phyloP scores from a whole-genome alignment of 2,888 invertebrate species.

The Auanema sp. region DNA sequence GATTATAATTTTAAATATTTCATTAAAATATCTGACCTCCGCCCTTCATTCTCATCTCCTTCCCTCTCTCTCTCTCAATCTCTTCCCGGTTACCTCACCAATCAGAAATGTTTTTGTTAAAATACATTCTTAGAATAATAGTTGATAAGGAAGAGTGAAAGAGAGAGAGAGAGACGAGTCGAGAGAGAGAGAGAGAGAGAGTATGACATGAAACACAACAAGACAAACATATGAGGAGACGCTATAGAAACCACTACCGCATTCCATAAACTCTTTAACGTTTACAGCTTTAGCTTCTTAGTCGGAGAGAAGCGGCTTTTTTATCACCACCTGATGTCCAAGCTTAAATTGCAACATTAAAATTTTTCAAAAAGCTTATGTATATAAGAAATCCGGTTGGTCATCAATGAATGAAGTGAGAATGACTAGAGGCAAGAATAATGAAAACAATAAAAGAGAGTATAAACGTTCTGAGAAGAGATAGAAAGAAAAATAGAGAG shows the following conservation, averaged over 20 bases:
- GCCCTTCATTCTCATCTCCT: no score
- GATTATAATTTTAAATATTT: not conserved
- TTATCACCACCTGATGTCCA: no score
- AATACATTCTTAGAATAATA: not conserved
- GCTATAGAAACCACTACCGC: no score
- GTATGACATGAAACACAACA: conserved; percentile 8
- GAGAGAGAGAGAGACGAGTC: conserved; percentile 13
- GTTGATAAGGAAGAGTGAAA: not conserved
- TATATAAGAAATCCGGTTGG: no score
- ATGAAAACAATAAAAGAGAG: not conserved
- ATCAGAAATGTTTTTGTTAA: no score
- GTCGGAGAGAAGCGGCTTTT: no score
- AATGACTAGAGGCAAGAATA: not conserved
- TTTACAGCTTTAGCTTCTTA: no score
- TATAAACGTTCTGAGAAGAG: not conserved
- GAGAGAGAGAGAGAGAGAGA: conserved; percentile 20
- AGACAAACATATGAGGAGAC: not conserved
- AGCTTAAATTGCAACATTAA: no score
- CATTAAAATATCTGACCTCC: not conserved
- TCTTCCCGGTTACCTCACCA: no score
- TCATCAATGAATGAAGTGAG: not conserved
- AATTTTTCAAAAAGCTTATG: no score
- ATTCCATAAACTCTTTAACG: no score
- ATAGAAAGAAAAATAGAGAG: not conserved
- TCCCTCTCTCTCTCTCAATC: no score